Evolutionary conservation across 35 echinoderm and acorn worm genomes (phyloP), one percentile per base, ranked within the genome.

Genomic region (Strongylocentrotus purpuratus): DNA sequence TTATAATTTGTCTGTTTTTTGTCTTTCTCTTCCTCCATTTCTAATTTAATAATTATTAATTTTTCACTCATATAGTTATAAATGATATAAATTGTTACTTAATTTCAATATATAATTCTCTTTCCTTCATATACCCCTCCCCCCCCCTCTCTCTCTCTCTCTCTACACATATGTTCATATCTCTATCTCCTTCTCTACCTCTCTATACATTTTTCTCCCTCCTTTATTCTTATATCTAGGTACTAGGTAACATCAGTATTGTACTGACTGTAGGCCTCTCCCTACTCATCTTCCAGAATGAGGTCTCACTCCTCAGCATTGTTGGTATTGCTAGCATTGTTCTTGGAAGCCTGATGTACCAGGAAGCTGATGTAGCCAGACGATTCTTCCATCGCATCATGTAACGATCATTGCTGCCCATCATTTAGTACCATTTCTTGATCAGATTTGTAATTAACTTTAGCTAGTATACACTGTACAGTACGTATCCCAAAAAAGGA

Each of bases 231-330:
- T 50, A 50, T 50, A 11, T 17, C 90, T 46, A 93, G 91, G 98
- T 99, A 1, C 85, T 99, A 10, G 98, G 98, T 10, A 99, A 99
- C 90, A 41, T 98, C 7, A 97, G 97, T 50, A 96, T 99, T 47
- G 94, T 98, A 15, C 48, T 99, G 9, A 97, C 92, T 18, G 97
- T 99, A 4, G 59, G 94, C 35, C 47, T 99, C 0, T 99, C 98
- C 9, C 86, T 99, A 22, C 31, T 97, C 32, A 97, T 99, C 15
- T 99, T 99, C 87, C 95, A 96, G 52, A 99, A 99, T 90, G 96
- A 99, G 90, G 61, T 98, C 12, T 99, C 98, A 0, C 47, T 95
- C 4, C 50, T 95, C 15, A 99, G 98, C 94, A 0, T 96, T 28
- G 33, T 95, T 33, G 98, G 98, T 45, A 98, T 97, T 47, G 46